Base-by-base conservation (phyloP, 37 sponge, comb jelly and placozoan genomes). In the Oscarella lobularis region DNA sequence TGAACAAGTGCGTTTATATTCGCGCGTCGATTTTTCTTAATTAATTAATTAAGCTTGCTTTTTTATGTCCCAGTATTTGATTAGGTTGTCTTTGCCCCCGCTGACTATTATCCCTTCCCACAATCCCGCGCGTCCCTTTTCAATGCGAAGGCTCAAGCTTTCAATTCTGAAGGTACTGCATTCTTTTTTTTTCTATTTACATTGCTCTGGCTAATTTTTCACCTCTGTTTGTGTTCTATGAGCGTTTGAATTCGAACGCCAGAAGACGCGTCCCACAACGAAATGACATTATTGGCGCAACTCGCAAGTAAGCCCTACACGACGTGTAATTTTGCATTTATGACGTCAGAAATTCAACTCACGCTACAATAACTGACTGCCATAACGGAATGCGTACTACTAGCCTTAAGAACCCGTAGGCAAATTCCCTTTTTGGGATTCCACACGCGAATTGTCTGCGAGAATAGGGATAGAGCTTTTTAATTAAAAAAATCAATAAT, bases 401-500 rank as follows among this genome's bases (percentile, higher is more conserved):
- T 85, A 41, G 36, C 82, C 55, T 29, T 41, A 33, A 86, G 29
- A 0, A 39, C 66, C 68, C 76, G 73, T 36, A 86, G 31, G 14
- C 91, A 82, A 41, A 33, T 37, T 34, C 88, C 88, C 38, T 68
- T 77, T 14, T 39, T 36, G 14, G 81, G 66, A 2, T 67, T 33
- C 91, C 91, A 90, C 40, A 76, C 40, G 41, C 81, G 29, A 33
- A 90, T 39, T 1, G 76, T 83, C 90, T 90, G 78, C 37, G 39
- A 0, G 29, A 0, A 81, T 9, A 48, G 60, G 20, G 20, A 48
- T n/a, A n/a, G n/a, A 20, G 33, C 66, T 40, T 5, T 1, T 33
- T 2, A 2, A 41, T 32, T 40, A 2, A 3, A 35, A 2, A 20
- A 2, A 48, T 54, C 31, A 30, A 27, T 30, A 35, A 5, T 4